Base-by-base conservation (phyloP, 1,140 invertebrate species). In the Amphibalanus amphitrite region DNA sequence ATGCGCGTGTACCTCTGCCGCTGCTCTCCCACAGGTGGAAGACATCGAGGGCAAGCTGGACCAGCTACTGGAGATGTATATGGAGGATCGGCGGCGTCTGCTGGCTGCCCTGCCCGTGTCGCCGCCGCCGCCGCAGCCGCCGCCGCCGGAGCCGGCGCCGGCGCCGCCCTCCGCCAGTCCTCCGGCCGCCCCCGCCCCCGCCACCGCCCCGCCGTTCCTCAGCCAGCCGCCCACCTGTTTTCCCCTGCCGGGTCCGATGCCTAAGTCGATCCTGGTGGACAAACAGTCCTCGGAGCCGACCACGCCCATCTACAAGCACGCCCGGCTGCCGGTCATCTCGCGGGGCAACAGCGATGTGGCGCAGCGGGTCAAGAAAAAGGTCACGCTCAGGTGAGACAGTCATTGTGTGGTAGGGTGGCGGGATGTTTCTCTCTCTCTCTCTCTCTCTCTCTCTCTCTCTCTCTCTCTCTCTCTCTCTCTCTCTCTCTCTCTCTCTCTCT, bases 1-100 rank as follows among this genome's bases (percentile, higher is more conserved):
- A n/a, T n/a, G n/a, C n/a, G n/a, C n/a, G n/a, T n/a, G n/a, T n/a
- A n/a, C n/a, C n/a, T n/a, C n/a, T n/a, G n/a, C 67, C 10, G 40
- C 75, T 74, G 70, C 69, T 70, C 28, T 64, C 47, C 80, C 82
- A 69, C 79, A 95, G 92, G 90, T 95, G 77, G 92, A 94, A 79
- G 92, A 95, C 79, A 93, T 93, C 80, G 93, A 95, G 83, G 86
- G 86, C 77, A 96, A 96, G 84, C 83, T 97, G 78, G 92, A 96
- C 82, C 87, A 94, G 80, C 85, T 97, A 76, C 87, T 96, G 78
- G 93, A 96, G 78, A 85, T 95, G 82, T 94, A 95, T 79, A 86
- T 92, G 84, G 91, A 94, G 80, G 92, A 95, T 81, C 84, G 92
- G 77, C 87, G 89, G 79, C 82, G 84, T 75, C 80, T 87, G 75